Evolutionary conservation across 1,140 invertebrate genomes (phyloP), one percentile per base, ranked within the genome.

Genomic region (Zaprionus africanus): DNA sequence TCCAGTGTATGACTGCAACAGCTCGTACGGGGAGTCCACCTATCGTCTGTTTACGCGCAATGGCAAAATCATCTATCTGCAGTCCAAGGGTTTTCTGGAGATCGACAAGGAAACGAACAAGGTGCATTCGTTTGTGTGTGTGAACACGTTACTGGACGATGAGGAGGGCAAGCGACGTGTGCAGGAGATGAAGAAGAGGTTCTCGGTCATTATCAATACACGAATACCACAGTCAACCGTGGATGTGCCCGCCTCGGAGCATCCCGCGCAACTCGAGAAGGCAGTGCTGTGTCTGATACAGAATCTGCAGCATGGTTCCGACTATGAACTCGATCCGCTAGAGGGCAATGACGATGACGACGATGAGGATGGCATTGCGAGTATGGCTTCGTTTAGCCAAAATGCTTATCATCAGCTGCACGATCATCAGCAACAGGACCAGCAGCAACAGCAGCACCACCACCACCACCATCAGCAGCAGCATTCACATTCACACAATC

Each of bases 41-140:
- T 98, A 98, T 84, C 94, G 97, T 3, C 93, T 98, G 1, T 94
- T 96, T 66, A 95, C 96, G 0, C 96, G 96, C 84, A 97, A 95
- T 60, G 96, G 97, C 0, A 93, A 96, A 73, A 97, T 96, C 81
- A 96, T 98, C 59, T 97, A 97, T 85, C 93, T 98, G 79, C 94
- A 95, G 64, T 97, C 97, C 2, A 94, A 95, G 46, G 97, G 97
- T 4, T 96, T 94, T 72, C 93, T 98, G 4, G 97, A 98, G 78
- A 95, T 96, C 22, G 95, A 97, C 73, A 93, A 94, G 76, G 94
- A 94, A 24, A 95, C 95, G 0, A 95, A 96, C 64, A 94, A 94
- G 49, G 95, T 97, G 1, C 95, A 96, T 68, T 97, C 96, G 17
- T 97, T 98, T 82, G 94, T 98, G 12, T 98, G 97, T 86, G 95